Evolutionary conservation across 2,113 vertebrate species (phyloP).

Genomic region (Crotalus tigris): DNA sequence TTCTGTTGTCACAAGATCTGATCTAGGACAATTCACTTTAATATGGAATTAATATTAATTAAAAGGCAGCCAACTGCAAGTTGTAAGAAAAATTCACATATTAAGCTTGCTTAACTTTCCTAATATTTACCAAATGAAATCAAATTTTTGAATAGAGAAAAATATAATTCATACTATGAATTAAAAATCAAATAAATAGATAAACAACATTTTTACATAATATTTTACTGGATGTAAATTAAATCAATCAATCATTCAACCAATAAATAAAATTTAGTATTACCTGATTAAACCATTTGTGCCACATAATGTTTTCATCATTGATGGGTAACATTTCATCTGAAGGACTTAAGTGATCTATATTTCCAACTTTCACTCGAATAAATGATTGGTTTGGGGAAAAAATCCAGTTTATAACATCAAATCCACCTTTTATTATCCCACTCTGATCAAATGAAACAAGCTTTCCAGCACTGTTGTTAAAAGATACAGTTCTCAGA

Average conservation of each 20-base stretch:
- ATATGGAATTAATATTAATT: background rate
- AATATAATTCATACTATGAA: background rate
- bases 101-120: background rate
- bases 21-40: background rate
- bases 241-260: background rate
- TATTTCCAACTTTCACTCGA: background rate
- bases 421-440: background rate
- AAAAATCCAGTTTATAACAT: background rate
- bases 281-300: constrained; percentile 2
- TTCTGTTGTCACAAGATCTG: background rate
- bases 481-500: constrained; percentile 4
- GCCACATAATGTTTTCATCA: background rate
- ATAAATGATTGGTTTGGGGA: background rate
- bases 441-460: background rate
- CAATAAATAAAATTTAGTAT: background rate
- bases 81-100: background rate
- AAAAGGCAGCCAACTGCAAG: background rate
- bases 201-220: background rate
- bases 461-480: background rate
- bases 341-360: background rate
- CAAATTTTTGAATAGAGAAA: background rate
- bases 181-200: background rate
- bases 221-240: background rate
- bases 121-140: background rate
- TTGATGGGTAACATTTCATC: background rate